Conservation (phyloP, 2,113 vertebrate genomes). For the Empidonax alnorum region DNA sequence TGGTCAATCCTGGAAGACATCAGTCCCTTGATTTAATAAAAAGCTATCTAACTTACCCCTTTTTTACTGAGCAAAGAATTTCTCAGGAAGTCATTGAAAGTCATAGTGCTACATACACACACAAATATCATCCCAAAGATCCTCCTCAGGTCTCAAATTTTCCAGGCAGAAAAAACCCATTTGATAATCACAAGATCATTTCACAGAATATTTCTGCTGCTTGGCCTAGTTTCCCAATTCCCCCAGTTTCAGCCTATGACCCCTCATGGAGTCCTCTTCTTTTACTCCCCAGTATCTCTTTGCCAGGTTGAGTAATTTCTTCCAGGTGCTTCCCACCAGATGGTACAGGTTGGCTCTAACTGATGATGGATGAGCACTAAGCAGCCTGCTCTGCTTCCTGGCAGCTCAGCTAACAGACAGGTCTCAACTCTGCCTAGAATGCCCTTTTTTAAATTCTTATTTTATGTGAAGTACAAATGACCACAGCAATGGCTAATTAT, state of each 20-base stretch:
- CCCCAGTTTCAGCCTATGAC: neutral
- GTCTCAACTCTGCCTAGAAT: neutral
- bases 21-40: neutral
- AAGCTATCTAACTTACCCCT: neutral
- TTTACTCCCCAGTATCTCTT: neutral
- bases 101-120: neutral
- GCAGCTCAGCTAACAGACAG: neutral
- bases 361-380: neutral
- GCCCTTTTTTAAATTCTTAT: neutral
- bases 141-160: neutral
- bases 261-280: too few species aligned
- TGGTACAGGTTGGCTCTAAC: neutral
- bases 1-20: neutral
- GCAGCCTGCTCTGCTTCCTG: neutral
- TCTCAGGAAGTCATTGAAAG: neutral
- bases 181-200: neutral
- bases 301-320: neutral
- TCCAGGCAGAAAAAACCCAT: neutral
- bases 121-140: neutral
- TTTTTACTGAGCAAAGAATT: neutral
- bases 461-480: neutral
- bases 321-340: neutral
- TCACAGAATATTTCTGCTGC: neutral
- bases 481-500: neutral
- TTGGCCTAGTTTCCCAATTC: neutral